Percentiles rank a stretch among this genome's conserved stretches.
phyloP scores from a whole-genome alignment of 2,888 invertebrate genomes.

The Meghimatium bilineatum region DNA sequence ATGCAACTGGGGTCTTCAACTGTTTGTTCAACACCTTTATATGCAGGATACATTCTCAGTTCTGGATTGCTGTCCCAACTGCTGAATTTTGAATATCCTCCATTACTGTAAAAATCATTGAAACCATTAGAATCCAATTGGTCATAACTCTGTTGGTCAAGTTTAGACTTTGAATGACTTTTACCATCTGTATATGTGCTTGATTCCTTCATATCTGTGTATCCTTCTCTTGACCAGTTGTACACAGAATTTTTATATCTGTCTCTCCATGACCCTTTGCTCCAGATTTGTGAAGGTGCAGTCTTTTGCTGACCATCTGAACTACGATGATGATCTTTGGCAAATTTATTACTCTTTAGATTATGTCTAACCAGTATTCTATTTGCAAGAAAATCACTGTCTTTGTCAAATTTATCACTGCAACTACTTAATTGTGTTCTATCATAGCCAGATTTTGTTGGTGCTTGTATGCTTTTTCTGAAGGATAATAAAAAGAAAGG shows the following conservation, averaged over 20 bases:
- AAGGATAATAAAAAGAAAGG: background rate
- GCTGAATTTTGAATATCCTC: background rate
- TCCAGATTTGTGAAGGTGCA: constrained; percentile 3
- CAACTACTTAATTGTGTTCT: background rate
- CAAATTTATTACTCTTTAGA: background rate
- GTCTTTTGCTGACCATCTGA: background rate
- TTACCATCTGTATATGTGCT: background rate
- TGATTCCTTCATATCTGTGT: background rate
- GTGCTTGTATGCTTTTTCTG: background rate
- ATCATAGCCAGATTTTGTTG: background rate
- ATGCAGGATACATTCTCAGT: background rate
- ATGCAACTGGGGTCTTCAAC: background rate
- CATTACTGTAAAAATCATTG: background rate
- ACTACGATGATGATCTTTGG: background rate
- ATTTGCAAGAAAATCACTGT: background rate
- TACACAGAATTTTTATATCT: background rate
- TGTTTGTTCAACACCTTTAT: background rate
- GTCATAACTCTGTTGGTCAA: background rate
- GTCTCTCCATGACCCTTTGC: background rate
- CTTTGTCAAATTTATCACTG: background rate
- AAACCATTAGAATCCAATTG: background rate
- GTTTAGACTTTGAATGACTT: background rate
- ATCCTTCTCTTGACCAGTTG: constrained; percentile 3
- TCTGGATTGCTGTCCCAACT: background rate
- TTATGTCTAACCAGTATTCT: background rate